Base-by-base conservation (phyloP, 2,113 vertebrate genomes). In the Motacilla alba region DNA sequence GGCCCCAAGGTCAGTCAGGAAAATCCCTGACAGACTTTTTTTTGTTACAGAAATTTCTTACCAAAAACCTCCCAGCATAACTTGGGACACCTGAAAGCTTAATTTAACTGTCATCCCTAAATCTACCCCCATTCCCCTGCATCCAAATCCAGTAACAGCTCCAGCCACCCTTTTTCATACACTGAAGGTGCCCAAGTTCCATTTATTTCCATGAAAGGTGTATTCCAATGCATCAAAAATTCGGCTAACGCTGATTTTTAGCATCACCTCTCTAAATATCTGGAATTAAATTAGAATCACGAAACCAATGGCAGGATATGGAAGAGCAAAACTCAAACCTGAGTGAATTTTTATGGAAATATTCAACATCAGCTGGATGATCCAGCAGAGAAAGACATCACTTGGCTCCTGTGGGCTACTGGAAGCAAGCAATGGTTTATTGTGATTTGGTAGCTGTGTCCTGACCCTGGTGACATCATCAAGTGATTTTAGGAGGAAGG, bases 201-300 rank as follows among this genome's bases (percentile, higher is more conserved):
- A 69, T 43, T 43, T 41, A 70, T 26, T 49, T 59, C n/a, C 8
- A n/a, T 1, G 5, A 74, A 89, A 66, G 8, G 6, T 0, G 2
- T 60, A 50, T 59, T 88, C 37, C 49, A n/a, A 31, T 4, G 11
- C 10, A 52, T 3, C 13, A 41, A 62, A 80, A 49, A 39, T 12
- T 9, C 13, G 23, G 16, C 3, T 1, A 18, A 35, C 0, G 0
- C 8, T 6, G 41, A 17, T 26, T 68, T 72, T 75, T 35, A 50
- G 24, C 18, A 7, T 49, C 37, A 53, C 7, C 66, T 63, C 43
- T 69, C 44, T 23, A 33, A 60, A 4, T 39, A 58, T 1, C 52
- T 70, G n/a, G n/a, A 43, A 74, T 46, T 59, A 35, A 67, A 43
- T 27, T 23, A 30, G 28, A 79, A 31, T 21, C 2, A 16, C 0